Base-by-base conservation (phyloP, 2,888 invertebrate species). In the Drosophila melanosoma region DNA sequence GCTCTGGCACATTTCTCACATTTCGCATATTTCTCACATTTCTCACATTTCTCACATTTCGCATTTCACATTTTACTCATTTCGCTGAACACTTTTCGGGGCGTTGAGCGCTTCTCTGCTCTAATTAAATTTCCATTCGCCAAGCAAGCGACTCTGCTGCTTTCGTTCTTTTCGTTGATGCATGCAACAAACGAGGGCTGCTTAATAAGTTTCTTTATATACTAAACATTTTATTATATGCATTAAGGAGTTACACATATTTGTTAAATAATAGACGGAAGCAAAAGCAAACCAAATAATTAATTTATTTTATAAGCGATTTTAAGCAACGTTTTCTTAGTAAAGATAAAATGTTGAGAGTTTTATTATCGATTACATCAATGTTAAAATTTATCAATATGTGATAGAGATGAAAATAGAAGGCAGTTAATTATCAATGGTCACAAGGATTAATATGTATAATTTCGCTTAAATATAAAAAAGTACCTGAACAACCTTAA, bases 41-140 rank as follows among this genome's bases (percentile, higher is more conserved):
- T 74, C 69, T 38, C 75, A 74, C 29, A 29, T 69, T 52, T 71
- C 35, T 36, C 23, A 7, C 23, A 45, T 58, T 58, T 45, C 45
- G 15, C 36, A 12, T 35, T 51, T 56, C 33, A 32, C 23, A 68
- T 69, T 61, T 70, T 69, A 38, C 76, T 29, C 72, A 72, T 69
- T 60, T 75, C 53, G 70, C 62, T 80, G 74, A 71, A 63, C 64
- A 62, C 63, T 74, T 81, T 79, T 69, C 15, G 65, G 66, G 36
- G 61, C 52, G 61, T 49, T 68, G 36, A 67, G 51, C 69, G 61
- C 52, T 52, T 70, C 64, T 79, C 62, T 74, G 76, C 87, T 79
- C 84, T 86, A 85, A 85, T 86, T 85, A 85, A 85, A 84, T 86
- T 81, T 86, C 69, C 70, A 69, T 72, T 56, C 62, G 58, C 64